A percentile compares a stretch with the other conserved stretches of the same genome.
These are phyloP conservation scores for Barbus barbus DNA, from an alignment of 2,113 vertebrate genomes.

Conservation along the genomic window DNA sequence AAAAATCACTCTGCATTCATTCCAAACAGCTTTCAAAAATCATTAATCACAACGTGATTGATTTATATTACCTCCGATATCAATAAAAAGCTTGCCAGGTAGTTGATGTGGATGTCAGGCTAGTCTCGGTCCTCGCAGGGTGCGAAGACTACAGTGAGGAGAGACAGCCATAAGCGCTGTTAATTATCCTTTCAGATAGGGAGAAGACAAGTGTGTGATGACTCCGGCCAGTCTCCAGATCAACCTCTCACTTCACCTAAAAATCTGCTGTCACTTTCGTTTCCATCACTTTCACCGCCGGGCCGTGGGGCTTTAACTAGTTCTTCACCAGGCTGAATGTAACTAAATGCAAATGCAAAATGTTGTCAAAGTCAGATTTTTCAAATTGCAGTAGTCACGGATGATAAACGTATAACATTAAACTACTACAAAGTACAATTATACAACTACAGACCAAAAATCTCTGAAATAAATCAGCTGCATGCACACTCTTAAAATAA, in stretches of 20 bases:
- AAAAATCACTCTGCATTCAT: neutral
- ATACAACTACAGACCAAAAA: neutral
- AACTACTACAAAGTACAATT: neutral
- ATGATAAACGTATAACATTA: neutral
- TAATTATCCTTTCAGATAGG: conserved; percentile 48
- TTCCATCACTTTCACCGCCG: neutral
- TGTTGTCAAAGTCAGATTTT: neutral
- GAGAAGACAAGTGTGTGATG: conserved; percentile 23
- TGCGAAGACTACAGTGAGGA: conserved; percentile 3
- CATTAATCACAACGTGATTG: conserved; percentile 48
- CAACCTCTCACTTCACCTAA: conserved; percentile 6
- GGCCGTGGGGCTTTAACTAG: neutral
- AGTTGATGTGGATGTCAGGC: conserved; percentile 39
- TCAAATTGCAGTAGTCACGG: neutral
- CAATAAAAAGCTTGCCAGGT: conserved; percentile 48
- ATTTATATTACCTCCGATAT: conserved; percentile 51
- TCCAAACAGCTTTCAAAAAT: conserved; percentile 32
- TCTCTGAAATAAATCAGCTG: neutral
- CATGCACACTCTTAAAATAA: neutral
- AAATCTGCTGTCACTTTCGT: neutral
- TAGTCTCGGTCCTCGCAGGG: conserved; percentile 9
- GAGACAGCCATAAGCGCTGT: conserved; percentile 21
- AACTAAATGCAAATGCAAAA: neutral
- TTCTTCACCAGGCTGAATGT: neutral
- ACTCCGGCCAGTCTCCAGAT: conserved; percentile 28